Evolutionary conservation across 1,140 invertebrate genomes (phyloP), one percentile per base, ranked within the genome.

Genomic region (Pseudoatta argentina): DNA sequence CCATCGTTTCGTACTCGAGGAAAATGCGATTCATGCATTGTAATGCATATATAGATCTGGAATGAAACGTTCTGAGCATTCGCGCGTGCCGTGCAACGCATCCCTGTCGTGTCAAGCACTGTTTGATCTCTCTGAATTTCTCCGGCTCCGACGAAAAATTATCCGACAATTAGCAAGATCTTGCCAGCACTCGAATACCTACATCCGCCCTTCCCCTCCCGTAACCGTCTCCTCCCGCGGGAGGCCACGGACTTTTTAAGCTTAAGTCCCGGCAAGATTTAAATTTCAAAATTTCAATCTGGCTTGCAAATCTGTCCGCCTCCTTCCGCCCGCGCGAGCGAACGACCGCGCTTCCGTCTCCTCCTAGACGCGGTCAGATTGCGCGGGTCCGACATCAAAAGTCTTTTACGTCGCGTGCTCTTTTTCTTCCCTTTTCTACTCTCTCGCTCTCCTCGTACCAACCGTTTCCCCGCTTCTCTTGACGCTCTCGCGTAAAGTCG

Each of bases 221-320:
- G 81, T 67, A 71, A 8, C 76, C 77, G 78, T 61, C 86, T 61
- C 64, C 14, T 39, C 85, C 34, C 48, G 77, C 64, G 67, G 64
- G 44, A 83, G 79, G 83, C 85, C 57, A 78, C 76, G 88, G 77
- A 92, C 91, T 94, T 93, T 94, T 93, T 91, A 91, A 93, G 86
- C 92, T 91, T 86, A 88, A 88, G 90, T 90, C 91, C 69, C 89
- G 87, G 77, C 86, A 79, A 88, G 91, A 94, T 94, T 94, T 93
- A 94, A 94, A 94, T 93, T 94, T 94, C 93, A 94, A 93, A 94
- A 93, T 94, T 94, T 93, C 93, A 94, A 94, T 94, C 93, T 94
- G 93, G 93, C 91, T 94, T 94, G 93, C 93, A 94, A 94, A 94
- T 94, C 87, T 86, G 78, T 61, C 66, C 79, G 72, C 51, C 86